Conservation (phyloP, 2,888 invertebrate species). For the Campopleginae sp. region DNA sequence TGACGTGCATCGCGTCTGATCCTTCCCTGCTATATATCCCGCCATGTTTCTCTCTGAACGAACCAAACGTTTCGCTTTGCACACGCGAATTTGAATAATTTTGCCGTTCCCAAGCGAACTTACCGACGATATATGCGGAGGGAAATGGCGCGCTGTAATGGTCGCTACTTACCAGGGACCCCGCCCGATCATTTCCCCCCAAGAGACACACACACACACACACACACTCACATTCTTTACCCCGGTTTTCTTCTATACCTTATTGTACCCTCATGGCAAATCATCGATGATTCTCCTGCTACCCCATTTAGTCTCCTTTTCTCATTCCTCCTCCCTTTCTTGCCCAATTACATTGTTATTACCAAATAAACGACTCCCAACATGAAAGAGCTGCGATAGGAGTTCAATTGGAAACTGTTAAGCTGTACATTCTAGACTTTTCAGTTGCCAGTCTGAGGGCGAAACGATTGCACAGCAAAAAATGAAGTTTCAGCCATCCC, state of each 20-base stretch:
- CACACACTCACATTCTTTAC: slow-evolving; percentile 34
- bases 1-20: slow-evolving; percentile 63
- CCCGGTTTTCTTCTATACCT: slow-evolving; percentile 48
- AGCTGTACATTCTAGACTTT: background rate
- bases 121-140: slow-evolving; percentile 72
- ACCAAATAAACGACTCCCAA: background rate
- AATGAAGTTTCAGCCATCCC: background rate
- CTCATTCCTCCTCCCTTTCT: slow-evolving; percentile 10
- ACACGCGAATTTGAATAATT: slow-evolving; percentile 81
- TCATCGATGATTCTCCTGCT: slow-evolving; percentile 53
- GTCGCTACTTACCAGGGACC: slow-evolving; percentile 77
- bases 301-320: slow-evolving; percentile 24
- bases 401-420: background rate
- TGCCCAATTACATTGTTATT: slow-evolving; percentile 16
- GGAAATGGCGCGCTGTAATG: slow-evolving; percentile 77
- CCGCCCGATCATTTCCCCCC: slow-evolving; percentile 60
- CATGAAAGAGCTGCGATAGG: background rate
- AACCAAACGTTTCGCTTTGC: slow-evolving; percentile 62
- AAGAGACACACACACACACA: slow-evolving; percentile 45
- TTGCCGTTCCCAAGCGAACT: slow-evolving; percentile 80
- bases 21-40: slow-evolving; percentile 69
- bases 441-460: background rate
- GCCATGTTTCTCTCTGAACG: slow-evolving; percentile 63
- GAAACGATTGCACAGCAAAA: background rate
- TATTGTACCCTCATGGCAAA: slow-evolving; percentile 29